Conservation (phyloP, 2,113 vertebrate genomes). For the Pomatostomus ruficeps region DNA sequence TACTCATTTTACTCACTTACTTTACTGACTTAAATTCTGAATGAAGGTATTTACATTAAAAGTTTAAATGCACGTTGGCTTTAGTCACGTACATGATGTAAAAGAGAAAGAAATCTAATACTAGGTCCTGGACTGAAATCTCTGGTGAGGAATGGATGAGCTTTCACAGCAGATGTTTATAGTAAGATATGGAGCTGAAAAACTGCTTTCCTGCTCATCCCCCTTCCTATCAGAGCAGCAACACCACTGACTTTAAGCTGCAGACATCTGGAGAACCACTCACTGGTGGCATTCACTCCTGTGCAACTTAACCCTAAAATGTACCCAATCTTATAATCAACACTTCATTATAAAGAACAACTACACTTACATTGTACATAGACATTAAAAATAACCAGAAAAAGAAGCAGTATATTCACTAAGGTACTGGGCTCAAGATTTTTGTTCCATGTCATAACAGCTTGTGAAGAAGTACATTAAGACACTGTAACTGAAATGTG, state of each 20-base stretch:
- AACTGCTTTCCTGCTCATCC: not conserved
- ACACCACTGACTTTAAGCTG: not conserved
- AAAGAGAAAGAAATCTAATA: not conserved
- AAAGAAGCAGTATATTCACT: not conserved
- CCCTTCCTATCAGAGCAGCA: not conserved
- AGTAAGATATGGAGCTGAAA: not conserved
- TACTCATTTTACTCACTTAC: not conserved
- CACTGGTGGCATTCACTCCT: not conserved
- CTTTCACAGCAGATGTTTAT: not conserved
- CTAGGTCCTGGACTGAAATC: not conserved
- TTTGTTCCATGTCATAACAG: not conserved
- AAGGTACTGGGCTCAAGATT: not conserved
- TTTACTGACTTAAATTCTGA: not conserved
- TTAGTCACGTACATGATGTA: not conserved
- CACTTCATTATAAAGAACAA: not conserved
- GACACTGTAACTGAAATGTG: not conserved
- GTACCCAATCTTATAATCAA: not conserved
- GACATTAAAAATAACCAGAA: not conserved
- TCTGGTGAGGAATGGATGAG: not conserved
- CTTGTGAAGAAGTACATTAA: not conserved
- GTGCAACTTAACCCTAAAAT: not conserved
- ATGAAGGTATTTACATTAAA: not conserved
- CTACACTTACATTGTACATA: fast-evolving
- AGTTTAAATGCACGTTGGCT: not conserved
- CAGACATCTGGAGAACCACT: not conserved